Evolutionary conservation across 2,888 invertebrate genomes (phyloP).

Genomic region (Agrochola lota): DNA sequence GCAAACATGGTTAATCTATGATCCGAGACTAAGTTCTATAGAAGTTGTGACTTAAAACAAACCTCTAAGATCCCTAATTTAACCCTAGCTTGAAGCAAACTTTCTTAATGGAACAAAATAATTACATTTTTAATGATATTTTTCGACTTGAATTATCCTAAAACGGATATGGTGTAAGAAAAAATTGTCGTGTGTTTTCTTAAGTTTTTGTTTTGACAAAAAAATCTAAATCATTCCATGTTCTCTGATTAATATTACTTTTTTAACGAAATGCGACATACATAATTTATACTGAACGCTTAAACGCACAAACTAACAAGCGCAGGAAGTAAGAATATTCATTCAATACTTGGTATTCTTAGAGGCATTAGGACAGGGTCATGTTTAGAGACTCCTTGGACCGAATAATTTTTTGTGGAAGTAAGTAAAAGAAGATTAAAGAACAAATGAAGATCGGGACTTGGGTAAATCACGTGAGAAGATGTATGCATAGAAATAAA

Average conservation of each 20-base stretch:
- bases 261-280: conserved; percentile 2
- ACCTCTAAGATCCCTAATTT: background rate
- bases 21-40: background rate
- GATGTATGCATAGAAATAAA: too few species aligned
- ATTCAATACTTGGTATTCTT: conserved; percentile 33
- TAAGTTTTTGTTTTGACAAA: background rate
- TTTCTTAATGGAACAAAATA: background rate
- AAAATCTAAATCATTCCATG: background rate
- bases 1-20: background rate
- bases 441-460: background rate
- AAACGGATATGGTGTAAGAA: background rate
- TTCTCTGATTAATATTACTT: background rate
- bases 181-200: background rate
- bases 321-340: conserved; percentile 22
- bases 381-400: conserved; percentile 24
- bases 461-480: background rate
- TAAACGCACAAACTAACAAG: background rate
- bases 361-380: conserved; percentile 26
- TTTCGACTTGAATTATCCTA: background rate
- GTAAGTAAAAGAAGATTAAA: background rate
- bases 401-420: background rate
- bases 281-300: conserved; percentile 1
- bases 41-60: background rate
- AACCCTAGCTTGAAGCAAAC: background rate
- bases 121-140: background rate